A percentile compares a stretch with the other conserved stretches of the same genome.
Evolutionary conservation across 2,113 vertebrate genomes (phyloP).

Genomic region (Calonectris borealis): DNA sequence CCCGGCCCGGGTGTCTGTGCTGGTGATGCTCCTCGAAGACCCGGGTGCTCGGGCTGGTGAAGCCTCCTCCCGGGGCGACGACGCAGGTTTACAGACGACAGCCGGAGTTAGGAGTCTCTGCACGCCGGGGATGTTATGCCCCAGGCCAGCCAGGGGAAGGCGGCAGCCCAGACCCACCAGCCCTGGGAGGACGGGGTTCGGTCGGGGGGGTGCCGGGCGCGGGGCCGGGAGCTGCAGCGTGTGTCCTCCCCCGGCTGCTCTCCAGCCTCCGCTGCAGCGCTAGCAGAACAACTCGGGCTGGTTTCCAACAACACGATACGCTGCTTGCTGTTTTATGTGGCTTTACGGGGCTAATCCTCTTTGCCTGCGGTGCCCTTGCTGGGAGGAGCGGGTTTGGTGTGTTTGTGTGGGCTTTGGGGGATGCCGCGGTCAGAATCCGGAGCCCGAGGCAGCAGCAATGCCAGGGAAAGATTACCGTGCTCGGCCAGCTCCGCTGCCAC

Average conservation of each 20-base stretch:
- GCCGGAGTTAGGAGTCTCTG: not conserved
- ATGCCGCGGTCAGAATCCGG: not conserved
- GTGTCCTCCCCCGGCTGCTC: not conserved
- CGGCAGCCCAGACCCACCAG: not conserved
- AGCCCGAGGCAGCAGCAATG: not conserved
- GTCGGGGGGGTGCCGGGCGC: not conserved
- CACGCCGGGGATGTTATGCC: too few relatives aligned
- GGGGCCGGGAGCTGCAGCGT: not conserved
- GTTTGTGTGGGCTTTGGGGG: not conserved
- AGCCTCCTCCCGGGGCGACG: not conserved
- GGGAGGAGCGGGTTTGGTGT: not conserved
- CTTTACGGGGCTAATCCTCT: not conserved
- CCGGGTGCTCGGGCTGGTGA: not conserved
- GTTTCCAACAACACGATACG: not conserved
- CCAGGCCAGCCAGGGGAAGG: not conserved
- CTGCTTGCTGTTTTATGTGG: accelerated
- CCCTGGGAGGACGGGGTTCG: accelerated
- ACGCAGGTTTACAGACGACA: not conserved
- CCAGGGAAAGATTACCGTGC: not conserved
- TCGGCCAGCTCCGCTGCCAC: not conserved
- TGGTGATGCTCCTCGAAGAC: not conserved
- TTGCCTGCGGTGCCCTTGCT: not conserved
- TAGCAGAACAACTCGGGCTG: not conserved
- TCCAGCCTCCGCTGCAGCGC: not conserved
- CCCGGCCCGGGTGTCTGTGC: not conserved